Percentiles rank a stretch among this genome's conserved stretches.
phyloP scores from a whole-genome alignment of 2,797 vertebrate genomes.

The Varecia variegata region DNA sequence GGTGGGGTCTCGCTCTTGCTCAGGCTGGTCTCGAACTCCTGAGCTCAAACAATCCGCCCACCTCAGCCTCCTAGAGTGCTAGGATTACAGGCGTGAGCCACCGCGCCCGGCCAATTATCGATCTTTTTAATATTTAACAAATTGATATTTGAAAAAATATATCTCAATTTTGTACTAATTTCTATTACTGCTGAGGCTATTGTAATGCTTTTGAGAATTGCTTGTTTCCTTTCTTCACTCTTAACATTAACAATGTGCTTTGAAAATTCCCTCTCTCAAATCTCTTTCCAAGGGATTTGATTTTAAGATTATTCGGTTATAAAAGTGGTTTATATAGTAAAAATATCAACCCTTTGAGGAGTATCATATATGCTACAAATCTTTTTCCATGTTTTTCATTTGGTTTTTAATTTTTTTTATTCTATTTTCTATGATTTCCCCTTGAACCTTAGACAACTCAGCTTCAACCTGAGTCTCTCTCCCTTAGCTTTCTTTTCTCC shows the following conservation, averaged over 20 bases:
- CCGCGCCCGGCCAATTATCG: too few relatives aligned
- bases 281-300: not conserved
- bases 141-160: not conserved
- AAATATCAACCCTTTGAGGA: not conserved
- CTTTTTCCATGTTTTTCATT: not conserved
- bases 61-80: too few relatives aligned
- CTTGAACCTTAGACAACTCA: not conserved
- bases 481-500: not conserved
- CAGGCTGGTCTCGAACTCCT: too few relatives aligned
- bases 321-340: not conserved
- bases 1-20: too few relatives aligned
- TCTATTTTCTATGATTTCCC: not conserved
- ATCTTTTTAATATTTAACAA: not conserved
- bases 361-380: not conserved
- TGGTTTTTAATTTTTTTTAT: conserved; percentile 15
- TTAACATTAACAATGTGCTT: not conserved
- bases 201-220: not conserved
- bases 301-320: conserved; percentile 16
- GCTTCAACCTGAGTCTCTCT: not conserved
- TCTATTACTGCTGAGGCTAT: not conserved
- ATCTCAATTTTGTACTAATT: not conserved
- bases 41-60: too few relatives aligned
- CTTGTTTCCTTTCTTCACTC: not conserved
- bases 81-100: too few relatives aligned
- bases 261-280: conserved; percentile 29